Evolutionary conservation across 2,888 invertebrate species (phyloP).

Genomic region (Cosmia trapezina): DNA sequence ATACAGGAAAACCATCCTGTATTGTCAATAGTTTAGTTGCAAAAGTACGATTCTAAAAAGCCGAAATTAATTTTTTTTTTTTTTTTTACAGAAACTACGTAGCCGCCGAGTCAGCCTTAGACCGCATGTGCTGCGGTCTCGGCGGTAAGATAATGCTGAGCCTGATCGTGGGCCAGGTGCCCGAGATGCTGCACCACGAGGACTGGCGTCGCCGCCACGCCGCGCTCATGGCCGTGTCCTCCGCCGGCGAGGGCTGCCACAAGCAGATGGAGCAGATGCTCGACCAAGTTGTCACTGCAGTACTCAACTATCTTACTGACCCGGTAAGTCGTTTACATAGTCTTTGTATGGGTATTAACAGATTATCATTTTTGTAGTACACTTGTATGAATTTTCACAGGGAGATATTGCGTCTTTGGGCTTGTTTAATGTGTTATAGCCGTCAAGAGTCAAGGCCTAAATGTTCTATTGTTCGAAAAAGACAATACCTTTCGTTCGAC

Average conservation of each 20-base stretch:
- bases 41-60: neutral
- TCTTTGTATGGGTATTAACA: neutral
- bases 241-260: conserved; percentile 99
- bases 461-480: neutral
- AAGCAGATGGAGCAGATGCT: conserved; percentile 99
- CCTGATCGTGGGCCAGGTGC: conserved; percentile 95
- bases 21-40: too few relatives aligned
- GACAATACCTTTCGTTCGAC: neutral
- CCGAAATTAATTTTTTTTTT: too few relatives aligned
- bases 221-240: conserved; percentile 99
- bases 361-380: neutral
- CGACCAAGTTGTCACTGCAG: conserved; percentile 97
- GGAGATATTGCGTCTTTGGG: neutral
- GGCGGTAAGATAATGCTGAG: conserved; percentile 98
- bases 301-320: conserved; percentile 96
- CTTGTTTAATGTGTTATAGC: neutral
- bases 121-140: conserved; percentile 98
- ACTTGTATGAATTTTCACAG: neutral
- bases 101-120: conserved; percentile 98
- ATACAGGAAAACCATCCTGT: too few relatives aligned
- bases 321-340: conserved; percentile 86
- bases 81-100: conserved; percentile 97
- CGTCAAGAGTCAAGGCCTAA: too few relatives aligned
- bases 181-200: conserved; percentile 95
- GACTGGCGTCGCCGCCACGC: conserved; percentile 98